Base-by-base conservation (phyloP, 2,797 vertebrate species). In the Leptatherina wallacei region DNA sequence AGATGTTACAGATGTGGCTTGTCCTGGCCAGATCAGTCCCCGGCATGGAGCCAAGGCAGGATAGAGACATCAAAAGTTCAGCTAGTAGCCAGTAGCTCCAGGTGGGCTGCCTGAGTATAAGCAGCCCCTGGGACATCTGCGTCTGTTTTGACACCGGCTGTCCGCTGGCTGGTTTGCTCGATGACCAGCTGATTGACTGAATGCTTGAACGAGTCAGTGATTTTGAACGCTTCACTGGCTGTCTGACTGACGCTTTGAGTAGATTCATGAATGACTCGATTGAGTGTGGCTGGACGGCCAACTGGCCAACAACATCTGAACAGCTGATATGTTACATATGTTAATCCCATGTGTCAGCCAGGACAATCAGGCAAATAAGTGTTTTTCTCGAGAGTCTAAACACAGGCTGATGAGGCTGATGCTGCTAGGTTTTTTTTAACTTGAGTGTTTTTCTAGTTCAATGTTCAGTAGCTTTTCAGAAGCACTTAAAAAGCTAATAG, bases 1-100 rank as follows among this genome's bases (percentile, higher is more conserved):
- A 72, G 56, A 62, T 69, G 65, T 75, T 83, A 56, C 42, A 65
- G 55, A 33, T 33, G 66, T 63, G 65, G 54, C 60, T 65, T 13
- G 51, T 55, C 10, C 51, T 20, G 51, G 51, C 24, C 0, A 61
- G 63, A 52, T 55, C 47, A 0, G 35, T 49, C 49, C 62, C 3
- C 2, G 64, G 62, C 62, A 55, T 33, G 8, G 42, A 49, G 85
- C 80, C 77, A 88, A 61, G 74, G 33, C 64, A 77, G 71, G 85
- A 92, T 91, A 85, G 82, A 90, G 82, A 91, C 89, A 88, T 92
- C 84, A 87, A 88, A 88, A 79, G 74, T 81, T 87, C 74, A 83
- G 73, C 84, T 80, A 77, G 81, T 80, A 78, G 73, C 75, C 75
- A 47, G 72, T 57, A 84, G 67, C 86, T 86, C 78, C 87, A 89